A percentile compares a stretch with the other conserved stretches of the same genome.
Conservation (phyloP, 2,888 invertebrate species). For the Arrhopalites spinosus region DNA sequence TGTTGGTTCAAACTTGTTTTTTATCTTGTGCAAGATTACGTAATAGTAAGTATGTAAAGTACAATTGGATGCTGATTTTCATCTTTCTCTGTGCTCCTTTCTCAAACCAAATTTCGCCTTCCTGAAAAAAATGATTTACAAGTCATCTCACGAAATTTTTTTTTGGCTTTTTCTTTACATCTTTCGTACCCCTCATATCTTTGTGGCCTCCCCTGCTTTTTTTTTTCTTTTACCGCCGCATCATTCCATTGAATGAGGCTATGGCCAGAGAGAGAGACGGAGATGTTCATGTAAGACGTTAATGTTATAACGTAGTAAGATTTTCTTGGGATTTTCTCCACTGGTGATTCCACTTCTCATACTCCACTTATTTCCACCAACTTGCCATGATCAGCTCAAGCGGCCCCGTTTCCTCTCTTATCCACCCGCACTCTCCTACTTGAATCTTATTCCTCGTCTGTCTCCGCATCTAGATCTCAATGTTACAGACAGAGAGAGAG, state of each 20-base stretch:
- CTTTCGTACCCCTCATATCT: neutral
- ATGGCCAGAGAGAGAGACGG: too few species aligned
- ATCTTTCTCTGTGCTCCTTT: neutral
- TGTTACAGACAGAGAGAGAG: neutral
- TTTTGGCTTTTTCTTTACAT: slow-evolving; percentile 20
- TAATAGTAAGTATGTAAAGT: too few species aligned
- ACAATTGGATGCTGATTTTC: too few species aligned
- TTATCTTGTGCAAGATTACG: too few species aligned
- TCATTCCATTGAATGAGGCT: too few species aligned
- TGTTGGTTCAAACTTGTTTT: too few species aligned
- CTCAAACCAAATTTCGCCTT: slow-evolving; percentile 5
- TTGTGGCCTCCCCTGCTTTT: neutral
- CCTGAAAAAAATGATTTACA: slow-evolving; percentile 31
- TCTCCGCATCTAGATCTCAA: neutral
- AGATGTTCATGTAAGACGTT: slow-evolving; percentile 3
- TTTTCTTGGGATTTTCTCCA: slow-evolving; percentile 33
- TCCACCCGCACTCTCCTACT: neutral
- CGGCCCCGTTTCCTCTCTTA: slow-evolving; percentile 17
- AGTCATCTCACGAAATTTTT: slow-evolving; percentile 35
- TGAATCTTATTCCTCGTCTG: neutral
- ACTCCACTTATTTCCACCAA: slow-evolving; percentile 33
- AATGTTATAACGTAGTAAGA: slow-evolving; percentile 35
- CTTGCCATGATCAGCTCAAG: slow-evolving; percentile 30
- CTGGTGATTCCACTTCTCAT: slow-evolving; percentile 35
- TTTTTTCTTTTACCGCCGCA: too few species aligned